Evolutionary conservation across 2,888 invertebrate genomes (phyloP), one percentile per base, ranked within the genome.

Genomic region (Ariolimax columbianus): DNA sequence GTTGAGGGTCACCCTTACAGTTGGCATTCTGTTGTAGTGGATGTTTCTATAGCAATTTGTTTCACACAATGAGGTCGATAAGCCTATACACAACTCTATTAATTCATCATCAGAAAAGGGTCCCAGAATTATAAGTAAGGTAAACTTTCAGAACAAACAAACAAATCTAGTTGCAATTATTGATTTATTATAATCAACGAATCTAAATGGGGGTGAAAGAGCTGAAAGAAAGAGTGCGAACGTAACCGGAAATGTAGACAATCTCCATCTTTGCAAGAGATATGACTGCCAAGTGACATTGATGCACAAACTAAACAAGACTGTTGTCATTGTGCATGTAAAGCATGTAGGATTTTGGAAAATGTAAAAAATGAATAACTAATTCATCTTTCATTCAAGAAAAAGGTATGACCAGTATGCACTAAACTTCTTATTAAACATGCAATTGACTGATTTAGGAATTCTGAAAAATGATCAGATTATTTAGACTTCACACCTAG

Each of bases 281-380:
- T 43, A 14, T 30, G 73, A 30, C 73, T 73, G 73, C 73, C 43
- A 73, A 73, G 73, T 73, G 73, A 73, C 73, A 73, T 73, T 73
- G 73, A n/a, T 73, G 47, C 47, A 47, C 17, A 47, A 17, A 43
- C 30, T 6, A n/a, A 72, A 72, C 26, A 38, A 30, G n/a, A n/a
- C n/a, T n/a, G n/a, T n/a, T n/a, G n/a, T n/a, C n/a, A n/a, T n/a
- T n/a, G n/a, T 23, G 9, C 68, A 68, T 36, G 23, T 3, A 55
- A 3, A 23, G n/a, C 47, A 43, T n/a, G 30, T 30, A 73, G n/a
- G n/a, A 14, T 47, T 40, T 19, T 73, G 47, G 43, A 73, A 30
- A 43, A 73, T 3, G 14, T 43, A 73, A 26, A 47, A 3, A 43
- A 55, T 55, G 7, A 40, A 43, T 47, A 43, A 40, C 43, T 43